These are phyloP conservation scores for Cataglyphis livida DNA, from an alignment of 2,888 invertebrate genomes.

Conservation along the genomic window DNA sequence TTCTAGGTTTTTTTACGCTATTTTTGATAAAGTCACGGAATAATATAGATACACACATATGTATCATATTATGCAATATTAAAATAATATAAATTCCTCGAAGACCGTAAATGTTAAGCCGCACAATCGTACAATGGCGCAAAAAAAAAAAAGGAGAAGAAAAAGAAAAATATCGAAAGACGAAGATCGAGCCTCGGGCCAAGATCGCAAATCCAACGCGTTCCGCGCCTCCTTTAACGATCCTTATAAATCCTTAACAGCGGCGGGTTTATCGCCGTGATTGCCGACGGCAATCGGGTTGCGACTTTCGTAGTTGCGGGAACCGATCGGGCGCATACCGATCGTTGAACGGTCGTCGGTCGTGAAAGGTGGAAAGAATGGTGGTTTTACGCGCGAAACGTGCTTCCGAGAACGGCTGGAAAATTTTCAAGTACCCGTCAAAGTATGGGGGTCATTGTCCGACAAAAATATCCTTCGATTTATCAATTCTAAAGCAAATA, in stretches of 20 bases:
- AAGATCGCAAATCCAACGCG: constrained; percentile 45
- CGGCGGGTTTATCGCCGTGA: constrained; percentile 51
- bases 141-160: constrained; percentile 6
- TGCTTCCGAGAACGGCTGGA: constrained; percentile 5
- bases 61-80: constrained; percentile 18
- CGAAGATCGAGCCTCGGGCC: constrained; percentile 35
- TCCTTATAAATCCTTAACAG: constrained; percentile 54
- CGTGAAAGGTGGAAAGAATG: constrained; percentile 26
- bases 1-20: not conserved
- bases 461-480: not conserved
- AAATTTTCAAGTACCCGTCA: not conserved
- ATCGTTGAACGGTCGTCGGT: constrained; percentile 9
- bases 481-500: not conserved
- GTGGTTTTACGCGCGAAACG: not conserved
- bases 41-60: not conserved
- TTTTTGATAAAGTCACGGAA: not conserved
- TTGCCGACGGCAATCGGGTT: constrained; percentile 39
- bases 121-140: constrained; percentile 15
- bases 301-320: constrained; percentile 44
- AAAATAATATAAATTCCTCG: constrained; percentile 37
- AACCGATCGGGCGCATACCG: constrained; percentile 43
- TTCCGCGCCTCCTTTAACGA: constrained; percentile 49
- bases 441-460: not conserved
- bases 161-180: constrained; percentile 21
- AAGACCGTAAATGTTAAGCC: constrained; percentile 11